phyloP scores from a whole-genome alignment of 1,140 invertebrate species.

The Medauroidea extradentata region DNA sequence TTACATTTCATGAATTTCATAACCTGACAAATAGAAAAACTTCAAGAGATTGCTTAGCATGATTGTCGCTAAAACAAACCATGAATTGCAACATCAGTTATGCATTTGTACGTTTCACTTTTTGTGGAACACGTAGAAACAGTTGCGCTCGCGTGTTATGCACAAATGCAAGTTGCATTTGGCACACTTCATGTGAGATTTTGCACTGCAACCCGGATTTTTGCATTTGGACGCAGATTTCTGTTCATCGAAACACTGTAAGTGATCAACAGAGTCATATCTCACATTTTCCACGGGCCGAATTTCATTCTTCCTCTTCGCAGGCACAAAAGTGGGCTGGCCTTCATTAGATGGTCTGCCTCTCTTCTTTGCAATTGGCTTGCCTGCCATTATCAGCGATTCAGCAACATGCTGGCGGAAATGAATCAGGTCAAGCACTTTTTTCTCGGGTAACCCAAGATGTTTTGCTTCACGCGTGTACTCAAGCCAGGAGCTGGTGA shows the following conservation, averaged over 20 bases:
- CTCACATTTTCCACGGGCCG: constrained; percentile 2
- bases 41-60: no score
- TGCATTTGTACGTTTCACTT: background rate
- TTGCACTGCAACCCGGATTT: constrained; percentile 10
- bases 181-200: constrained; percentile 7
- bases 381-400: background rate
- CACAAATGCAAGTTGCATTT: constrained; percentile 13
- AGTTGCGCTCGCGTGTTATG: constrained; percentile 4
- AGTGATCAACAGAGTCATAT: constrained; percentile 8
- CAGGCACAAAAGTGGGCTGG: background rate
- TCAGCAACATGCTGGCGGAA: constrained; percentile 17
- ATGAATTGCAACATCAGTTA: no score
- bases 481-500: constrained; percentile 30
- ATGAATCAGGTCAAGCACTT: constrained; percentile 10
- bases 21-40: no score
- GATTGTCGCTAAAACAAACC: no score
- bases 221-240: background rate
- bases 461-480: constrained; percentile 22
- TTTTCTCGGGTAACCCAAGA: background rate
- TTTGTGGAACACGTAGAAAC: constrained; percentile 10
- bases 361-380: constrained; percentile 3
- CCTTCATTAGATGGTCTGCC: constrained; percentile 13
- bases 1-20: no score
- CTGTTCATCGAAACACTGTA: constrained; percentile 6
- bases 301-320: background rate